phyloP scores from a whole-genome alignment of 2,113 vertebrate genomes.

The Camelus bactrianus region DNA sequence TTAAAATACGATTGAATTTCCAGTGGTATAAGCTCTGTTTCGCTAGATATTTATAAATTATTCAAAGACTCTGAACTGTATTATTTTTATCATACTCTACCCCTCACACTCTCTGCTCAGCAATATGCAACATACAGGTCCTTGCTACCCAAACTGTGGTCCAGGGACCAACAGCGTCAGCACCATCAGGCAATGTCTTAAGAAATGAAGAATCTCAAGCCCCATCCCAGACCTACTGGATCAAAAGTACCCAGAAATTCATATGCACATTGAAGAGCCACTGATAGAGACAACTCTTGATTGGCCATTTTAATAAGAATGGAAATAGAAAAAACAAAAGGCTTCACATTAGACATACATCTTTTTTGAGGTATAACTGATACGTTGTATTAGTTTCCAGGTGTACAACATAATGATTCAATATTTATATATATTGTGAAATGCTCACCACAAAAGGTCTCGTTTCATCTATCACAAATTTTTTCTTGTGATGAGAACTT shows the following conservation, averaged over 20 bases:
- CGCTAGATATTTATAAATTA: not conserved
- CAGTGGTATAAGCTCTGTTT: not conserved
- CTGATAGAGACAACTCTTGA: not conserved
- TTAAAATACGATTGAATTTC: constrained; percentile 1
- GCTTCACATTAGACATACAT: not conserved
- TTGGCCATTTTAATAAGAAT: not conserved
- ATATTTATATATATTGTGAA: not conserved
- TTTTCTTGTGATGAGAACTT: not conserved
- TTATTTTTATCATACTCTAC: not conserved
- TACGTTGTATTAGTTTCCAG: not conserved
- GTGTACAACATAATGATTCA: not conserved
- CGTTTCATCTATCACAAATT: not conserved
- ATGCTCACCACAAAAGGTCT: not conserved
- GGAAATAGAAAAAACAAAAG: not conserved
- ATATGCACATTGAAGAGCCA: not conserved
- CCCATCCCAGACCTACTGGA: not conserved
- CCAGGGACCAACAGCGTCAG: not conserved
- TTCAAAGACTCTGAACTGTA: not conserved
- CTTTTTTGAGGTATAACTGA: not conserved
- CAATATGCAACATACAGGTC: not conserved
- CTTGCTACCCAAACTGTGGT: not conserved
- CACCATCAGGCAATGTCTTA: not conserved
- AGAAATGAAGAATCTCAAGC: not conserved
- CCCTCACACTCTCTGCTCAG: not conserved
- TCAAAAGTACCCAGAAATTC: not conserved